Evolutionary conservation across 1,140 invertebrate genomes (phyloP).

Genomic region (Atta texana): DNA sequence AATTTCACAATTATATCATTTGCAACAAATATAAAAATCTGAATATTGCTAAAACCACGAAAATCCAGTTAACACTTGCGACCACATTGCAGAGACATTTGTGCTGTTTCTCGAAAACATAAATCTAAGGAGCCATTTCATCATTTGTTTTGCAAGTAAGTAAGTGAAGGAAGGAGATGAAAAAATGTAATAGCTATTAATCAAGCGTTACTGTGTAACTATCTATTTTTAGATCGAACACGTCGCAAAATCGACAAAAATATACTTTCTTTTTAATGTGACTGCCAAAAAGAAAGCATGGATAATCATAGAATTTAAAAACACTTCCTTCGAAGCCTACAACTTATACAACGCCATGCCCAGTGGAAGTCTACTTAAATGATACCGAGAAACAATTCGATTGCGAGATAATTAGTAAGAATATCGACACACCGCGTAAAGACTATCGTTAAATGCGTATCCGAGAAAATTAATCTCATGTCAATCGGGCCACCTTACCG

Average conservation of each 20-base stretch:
- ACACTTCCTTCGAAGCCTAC: background rate
- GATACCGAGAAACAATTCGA: background rate
- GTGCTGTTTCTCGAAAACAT: background rate
- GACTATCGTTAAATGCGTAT: too few relatives aligned
- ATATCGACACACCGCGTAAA: background rate
- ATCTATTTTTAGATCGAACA: background rate
- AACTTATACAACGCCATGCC: constrained; percentile 17
- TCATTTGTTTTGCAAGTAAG: background rate
- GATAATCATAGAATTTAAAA: constrained; percentile 22
- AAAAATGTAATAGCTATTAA: constrained; percentile 8
- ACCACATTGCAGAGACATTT: background rate
- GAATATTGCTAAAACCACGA: background rate
- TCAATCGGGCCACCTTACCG: constrained; percentile 55
- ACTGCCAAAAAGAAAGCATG: background rate
- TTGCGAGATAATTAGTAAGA: background rate
- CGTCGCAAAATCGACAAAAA: background rate
- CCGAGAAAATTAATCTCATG: background rate
- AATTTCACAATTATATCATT: constrained; percentile 18
- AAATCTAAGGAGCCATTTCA: background rate
- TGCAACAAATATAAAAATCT: background rate
- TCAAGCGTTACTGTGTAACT: background rate
- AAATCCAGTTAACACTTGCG: background rate
- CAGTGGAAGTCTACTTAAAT: background rate
- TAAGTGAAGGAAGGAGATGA: background rate
- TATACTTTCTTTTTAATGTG: background rate